These are phyloP conservation scores for Hoplostethus mediterraneus DNA, from an alignment of 2,797 vertebrate species.

Conservation along the genomic window DNA sequence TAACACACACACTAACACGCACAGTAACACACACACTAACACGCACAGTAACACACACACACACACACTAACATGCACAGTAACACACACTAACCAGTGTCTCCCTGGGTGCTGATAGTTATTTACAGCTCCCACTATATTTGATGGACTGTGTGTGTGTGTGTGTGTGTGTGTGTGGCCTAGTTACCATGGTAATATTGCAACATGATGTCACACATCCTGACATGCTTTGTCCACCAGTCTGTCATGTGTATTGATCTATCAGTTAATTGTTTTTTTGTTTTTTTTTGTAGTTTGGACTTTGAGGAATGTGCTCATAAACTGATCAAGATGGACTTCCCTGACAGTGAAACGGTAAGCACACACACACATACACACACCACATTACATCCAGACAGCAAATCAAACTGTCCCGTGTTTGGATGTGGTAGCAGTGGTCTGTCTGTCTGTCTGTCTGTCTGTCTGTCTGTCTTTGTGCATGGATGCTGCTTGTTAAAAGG, in stretches of 20 bases:
- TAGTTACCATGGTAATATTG: constrained; percentile 43
- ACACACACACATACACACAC: constrained; percentile 6
- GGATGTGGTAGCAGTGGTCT: too few relatives aligned
- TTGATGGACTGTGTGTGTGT: constrained; percentile 38
- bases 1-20: not conserved
- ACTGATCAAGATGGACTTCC: constrained; percentile 98
- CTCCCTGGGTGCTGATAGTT: constrained; percentile 52
- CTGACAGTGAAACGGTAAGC: constrained; percentile 94
- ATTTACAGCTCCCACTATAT: constrained; percentile 62
- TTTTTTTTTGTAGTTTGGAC: constrained; percentile 90
- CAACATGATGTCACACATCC: too few relatives aligned
- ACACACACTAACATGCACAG: not conserved
- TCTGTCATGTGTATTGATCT: not conserved
- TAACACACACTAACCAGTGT: constrained; percentile 18
- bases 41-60: not conserved
- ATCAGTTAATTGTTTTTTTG: constrained; percentile 29
- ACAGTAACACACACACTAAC: constrained; percentile 8
- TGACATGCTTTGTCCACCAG: too few relatives aligned
- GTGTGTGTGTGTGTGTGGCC: not conserved
- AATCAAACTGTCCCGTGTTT: too few relatives aligned
- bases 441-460: too few relatives aligned
- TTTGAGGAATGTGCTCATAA: constrained; percentile 99
- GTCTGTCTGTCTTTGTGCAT: too few relatives aligned
- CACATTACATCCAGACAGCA: too few relatives aligned
- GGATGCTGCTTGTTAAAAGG: too few relatives aligned